Base-by-base conservation (phyloP, 2,888 invertebrate species). In the Reticulitermes lucifugus region DNA sequence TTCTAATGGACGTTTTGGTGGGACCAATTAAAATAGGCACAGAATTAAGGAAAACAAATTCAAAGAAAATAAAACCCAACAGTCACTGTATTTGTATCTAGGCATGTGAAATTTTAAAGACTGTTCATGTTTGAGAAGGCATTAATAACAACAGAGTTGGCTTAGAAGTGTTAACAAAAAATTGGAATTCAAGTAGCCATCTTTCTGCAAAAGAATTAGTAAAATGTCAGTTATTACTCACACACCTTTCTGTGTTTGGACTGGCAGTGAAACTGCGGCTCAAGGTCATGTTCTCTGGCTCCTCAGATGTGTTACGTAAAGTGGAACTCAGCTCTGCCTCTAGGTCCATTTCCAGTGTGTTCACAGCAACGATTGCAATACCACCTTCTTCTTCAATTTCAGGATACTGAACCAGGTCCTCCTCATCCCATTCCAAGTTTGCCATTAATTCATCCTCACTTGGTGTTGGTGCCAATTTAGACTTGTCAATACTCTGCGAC, bases 361-460 rank as follows among this genome's bases (percentile, higher is more conserved):
- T 25, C n/a, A n/a, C 65, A 25, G 25, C 7, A 55, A 73, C 25
- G 22, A 79, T 70, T 59, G 59, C 59, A 79, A 73, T 73, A 55
- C 43, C 51, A 35, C 65, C 70, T n/a, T 84, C 84, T 41, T 86
- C 84, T 25, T 35, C 35, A 35, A 77, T 65, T 29, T 85, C 86
- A 29, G 86, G 84, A 77, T 87, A 86, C 70, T 86, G 83, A 21
- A 81, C 71, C 46, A 87, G 79, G 55, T 87, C 87, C n/a, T 87
- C 87, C 84, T 87, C 87, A 85, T 88, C 88, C 88, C 88, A 88
- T 83, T 88, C 87, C 41, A 88, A 86, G 79, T 86, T 87, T 83
- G 79, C 86, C 86, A 86, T 87, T 25, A 86, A 79, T 41, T 87
- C 88, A 84, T 87, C 87, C 46, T 88, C 88, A 81, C 86, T 87